phyloP scores from a whole-genome alignment of 2,888 invertebrate species.

The Luffia ferchaultella region DNA sequence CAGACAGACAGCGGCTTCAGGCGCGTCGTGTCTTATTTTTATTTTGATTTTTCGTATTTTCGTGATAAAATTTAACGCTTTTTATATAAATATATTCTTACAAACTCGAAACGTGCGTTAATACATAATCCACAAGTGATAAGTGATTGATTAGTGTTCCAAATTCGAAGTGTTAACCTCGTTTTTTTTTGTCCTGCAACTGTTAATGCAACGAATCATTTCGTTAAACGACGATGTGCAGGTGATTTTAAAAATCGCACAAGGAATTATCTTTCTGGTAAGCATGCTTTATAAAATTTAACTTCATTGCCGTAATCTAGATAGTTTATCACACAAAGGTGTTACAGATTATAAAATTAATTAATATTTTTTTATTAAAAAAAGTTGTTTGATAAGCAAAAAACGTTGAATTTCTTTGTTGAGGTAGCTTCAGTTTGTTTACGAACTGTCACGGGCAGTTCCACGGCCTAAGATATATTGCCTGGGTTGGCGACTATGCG shows the following conservation, averaged over 20 bases:
- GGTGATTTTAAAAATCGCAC: slow-evolving; percentile 36
- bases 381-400: neutral
- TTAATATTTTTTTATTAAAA: slow-evolving; percentile 23
- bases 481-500: slow-evolving; percentile 67
- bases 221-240: slow-evolving; percentile 40
- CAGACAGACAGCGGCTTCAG: slow-evolving; percentile 58
- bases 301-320: slow-evolving; percentile 8
- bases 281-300: slow-evolving; percentile 23
- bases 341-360: slow-evolving; percentile 4
- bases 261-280: slow-evolving; percentile 34
- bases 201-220: neutral
- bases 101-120: neutral
- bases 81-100: neutral
- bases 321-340: slow-evolving; percentile 12
- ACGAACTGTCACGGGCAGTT: slow-evolving; percentile 67
- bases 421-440: slow-evolving; percentile 67
- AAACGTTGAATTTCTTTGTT: slow-evolving; percentile 43
- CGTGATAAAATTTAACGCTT: neutral
- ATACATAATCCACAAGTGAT: slow-evolving; percentile 19
- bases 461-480: slow-evolving; percentile 68
- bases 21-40: slow-evolving; percentile 63
- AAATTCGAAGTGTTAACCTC: slow-evolving; percentile 53
- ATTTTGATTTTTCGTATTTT: slow-evolving; percentile 58
- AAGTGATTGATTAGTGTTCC: slow-evolving; percentile 35
- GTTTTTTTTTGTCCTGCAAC: slow-evolving; percentile 56